phyloP scores from a whole-genome alignment of 1,140 invertebrate genomes.

The Drosophila repleta region DNA sequence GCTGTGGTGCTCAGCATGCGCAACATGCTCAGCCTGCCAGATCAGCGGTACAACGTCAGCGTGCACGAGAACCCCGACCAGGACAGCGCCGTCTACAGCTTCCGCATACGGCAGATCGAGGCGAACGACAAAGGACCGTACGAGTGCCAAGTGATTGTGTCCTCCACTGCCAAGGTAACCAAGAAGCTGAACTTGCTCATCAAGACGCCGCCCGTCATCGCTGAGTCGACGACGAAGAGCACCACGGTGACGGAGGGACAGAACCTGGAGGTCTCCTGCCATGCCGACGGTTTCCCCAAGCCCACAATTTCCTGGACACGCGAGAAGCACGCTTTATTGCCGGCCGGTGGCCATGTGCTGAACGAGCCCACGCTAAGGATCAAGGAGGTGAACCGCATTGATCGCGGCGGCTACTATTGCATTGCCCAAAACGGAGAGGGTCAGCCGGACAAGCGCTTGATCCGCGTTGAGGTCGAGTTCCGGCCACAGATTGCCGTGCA shows the following conservation, averaged over 20 bases:
- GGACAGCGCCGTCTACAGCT: conserved; percentile 87
- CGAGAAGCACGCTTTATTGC: conserved; percentile 92
- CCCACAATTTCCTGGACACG: conserved; percentile 92
- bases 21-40: conserved; percentile 88
- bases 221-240: conserved; percentile 89
- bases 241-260: conserved; percentile 89
- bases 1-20: conserved; percentile 86
- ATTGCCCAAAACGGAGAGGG: conserved; percentile 94
- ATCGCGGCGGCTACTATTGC: conserved; percentile 94
- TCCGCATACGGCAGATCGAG: conserved; percentile 90
- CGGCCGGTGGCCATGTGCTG: conserved; percentile 90
- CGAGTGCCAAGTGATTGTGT: conserved; percentile 90
- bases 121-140: conserved; percentile 92
- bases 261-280: conserved; percentile 89
- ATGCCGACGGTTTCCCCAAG: conserved; percentile 89
- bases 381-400: conserved; percentile 88
- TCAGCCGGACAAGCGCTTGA: conserved; percentile 88
- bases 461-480: conserved; percentile 93
- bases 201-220: conserved; percentile 90
- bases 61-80: conserved; percentile 86
- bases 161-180: conserved; percentile 87
- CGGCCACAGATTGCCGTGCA: conserved; percentile 90
- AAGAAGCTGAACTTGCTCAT: conserved; percentile 90
- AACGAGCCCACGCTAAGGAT: conserved; percentile 90
- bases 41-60: conserved; percentile 89